phyloP scores from a whole-genome alignment of 2,888 invertebrate genomes.

The Chaetogeoica ovagalla region DNA sequence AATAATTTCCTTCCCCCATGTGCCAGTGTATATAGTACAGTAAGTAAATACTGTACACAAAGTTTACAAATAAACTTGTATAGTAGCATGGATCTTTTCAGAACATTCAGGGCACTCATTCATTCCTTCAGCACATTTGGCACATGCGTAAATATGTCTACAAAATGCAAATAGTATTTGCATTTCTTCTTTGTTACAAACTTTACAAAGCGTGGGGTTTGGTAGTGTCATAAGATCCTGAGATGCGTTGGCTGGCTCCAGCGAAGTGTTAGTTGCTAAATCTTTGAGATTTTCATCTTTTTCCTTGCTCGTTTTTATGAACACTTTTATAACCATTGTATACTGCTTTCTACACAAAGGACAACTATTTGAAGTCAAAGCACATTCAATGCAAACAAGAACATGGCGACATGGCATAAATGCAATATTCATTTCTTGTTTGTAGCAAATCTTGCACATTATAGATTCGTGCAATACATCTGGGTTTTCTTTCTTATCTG shows the following conservation, averaged over 20 bases:
- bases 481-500: not conserved
- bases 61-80: too few species aligned
- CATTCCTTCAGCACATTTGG: not conserved
- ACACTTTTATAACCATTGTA: not conserved
- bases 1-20: too few species aligned
- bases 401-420: constrained; percentile 95
- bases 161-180: not conserved
- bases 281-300: not conserved
- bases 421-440: constrained; percentile 82
- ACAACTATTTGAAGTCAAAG: constrained; percentile 80
- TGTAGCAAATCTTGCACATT: constrained; percentile 86
- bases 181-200: not conserved
- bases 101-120: not conserved
- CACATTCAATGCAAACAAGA: constrained; percentile 84
- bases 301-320: not conserved
- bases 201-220: not conserved
- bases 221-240: too few species aligned
- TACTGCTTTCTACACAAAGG: constrained; percentile 82
- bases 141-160: not conserved
- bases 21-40: too few species aligned
- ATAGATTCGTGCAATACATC: not conserved
- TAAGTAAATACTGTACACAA: too few species aligned
- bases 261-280: not conserved
- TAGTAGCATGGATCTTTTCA: not conserved
- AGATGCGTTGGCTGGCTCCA: not conserved